phyloP scores from a whole-genome alignment of 2,113 vertebrate genomes.

The Ondatra zibethicus region DNA sequence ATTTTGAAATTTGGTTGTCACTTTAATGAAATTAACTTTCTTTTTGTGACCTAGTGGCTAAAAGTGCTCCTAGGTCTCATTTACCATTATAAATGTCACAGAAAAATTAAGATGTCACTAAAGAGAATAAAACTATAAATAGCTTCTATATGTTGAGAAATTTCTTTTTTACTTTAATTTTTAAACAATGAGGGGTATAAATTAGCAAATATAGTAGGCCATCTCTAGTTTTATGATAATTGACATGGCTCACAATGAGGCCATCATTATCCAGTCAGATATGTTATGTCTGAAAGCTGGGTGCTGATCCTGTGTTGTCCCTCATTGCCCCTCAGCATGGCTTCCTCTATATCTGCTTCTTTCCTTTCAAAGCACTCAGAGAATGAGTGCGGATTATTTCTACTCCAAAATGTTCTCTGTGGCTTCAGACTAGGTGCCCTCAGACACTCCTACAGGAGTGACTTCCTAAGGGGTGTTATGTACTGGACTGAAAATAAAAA shows the following conservation, averaged over 20 bases:
- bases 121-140: background rate
- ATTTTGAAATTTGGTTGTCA: conserved; percentile 40
- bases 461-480: background rate
- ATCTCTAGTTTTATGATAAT: background rate
- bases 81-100: background rate
- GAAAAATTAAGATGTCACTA: background rate
- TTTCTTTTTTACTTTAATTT: conserved; percentile 29
- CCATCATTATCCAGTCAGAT: background rate
- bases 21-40: background rate
- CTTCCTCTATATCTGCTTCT: background rate
- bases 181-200: background rate
- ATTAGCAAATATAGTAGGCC: background rate
- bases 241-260: background rate
- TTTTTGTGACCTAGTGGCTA: background rate
- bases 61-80: background rate
- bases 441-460: background rate
- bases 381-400: background rate
- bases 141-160: background rate
- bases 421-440: background rate
- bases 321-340: background rate
- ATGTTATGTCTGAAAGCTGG: background rate
- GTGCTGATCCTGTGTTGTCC: background rate
- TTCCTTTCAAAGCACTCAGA: conserved; percentile 7
- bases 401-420: background rate
- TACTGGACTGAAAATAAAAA: conserved; percentile 23